Base-by-base conservation (phyloP, 2,888 invertebrate species). In the Napeogenes sylphis region DNA sequence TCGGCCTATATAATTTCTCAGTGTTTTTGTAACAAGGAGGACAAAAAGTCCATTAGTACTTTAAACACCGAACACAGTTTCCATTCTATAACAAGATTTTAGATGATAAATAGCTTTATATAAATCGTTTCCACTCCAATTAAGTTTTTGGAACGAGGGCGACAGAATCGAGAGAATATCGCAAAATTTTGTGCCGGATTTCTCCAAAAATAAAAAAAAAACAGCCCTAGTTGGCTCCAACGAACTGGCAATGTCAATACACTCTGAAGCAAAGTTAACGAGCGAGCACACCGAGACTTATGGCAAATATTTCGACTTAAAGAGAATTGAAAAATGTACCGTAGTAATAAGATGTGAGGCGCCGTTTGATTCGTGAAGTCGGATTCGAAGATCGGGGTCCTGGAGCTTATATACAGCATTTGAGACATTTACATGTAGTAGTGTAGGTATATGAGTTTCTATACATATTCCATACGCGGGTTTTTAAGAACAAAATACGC, bases 171-270 rank as follows among this genome's bases (percentile, higher is more conserved):
- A 38, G 58, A 58, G 58, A 57, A 61, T 61, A 61, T 61, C 51
- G 56, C 58, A 58, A 58, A 54, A 61, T 61, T 64, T 61, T 47
- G 56, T 55, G 53, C 60, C 46, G 51, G 63, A 64, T 64, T 68
- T 66, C 63, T 66, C 58, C 64, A 66, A 69, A 70, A 70, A 70
- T 64, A 67, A 70, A 70, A 70, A n/a, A 62, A 68, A 66, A 68
- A 64, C 62, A 62, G 60, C 58, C 56, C 57, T 66, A 63, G 73
- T 77, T 73, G 78, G 75, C 77, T 78, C 75, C 84, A 85, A 84
- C 85, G 85, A 85, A 84, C 84, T 82, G 83, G 76, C 71, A 83
- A 84, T 81, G 83, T 83, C 83, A 85, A 85, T 83, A 85, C 77
- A 77, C 78, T 77, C 71, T 73, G 79, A 72, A 75, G 78, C 75